Evolutionary conservation across 2,113 vertebrate species (phyloP).

Genomic region (Notechis scutatus): DNA sequence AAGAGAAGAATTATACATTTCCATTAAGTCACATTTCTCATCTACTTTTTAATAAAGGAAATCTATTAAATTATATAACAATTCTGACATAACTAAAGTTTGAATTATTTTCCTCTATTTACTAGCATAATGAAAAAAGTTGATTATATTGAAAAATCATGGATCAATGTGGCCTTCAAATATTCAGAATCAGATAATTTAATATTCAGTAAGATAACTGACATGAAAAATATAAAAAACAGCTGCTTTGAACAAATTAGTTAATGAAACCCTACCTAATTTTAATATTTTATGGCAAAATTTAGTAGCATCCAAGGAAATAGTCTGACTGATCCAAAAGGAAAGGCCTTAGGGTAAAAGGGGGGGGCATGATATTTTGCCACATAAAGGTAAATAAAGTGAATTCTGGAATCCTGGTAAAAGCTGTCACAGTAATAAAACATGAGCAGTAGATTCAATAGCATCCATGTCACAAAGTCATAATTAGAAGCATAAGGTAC

Average conservation of each 20-base stretch:
- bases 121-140: background rate
- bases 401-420: background rate
- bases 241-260: slow-evolving; percentile 21
- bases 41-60: background rate
- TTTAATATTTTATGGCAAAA: background rate
- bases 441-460: background rate
- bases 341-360: background rate
- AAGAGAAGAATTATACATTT: slow-evolving; percentile 49
- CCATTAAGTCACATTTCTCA: background rate
- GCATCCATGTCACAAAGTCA: background rate
- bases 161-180: background rate
- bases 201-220: slow-evolving; percentile 29
- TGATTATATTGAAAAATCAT: background rate
- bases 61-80: background rate
- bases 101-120: background rate
- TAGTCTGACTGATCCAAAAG: background rate
- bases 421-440: background rate
- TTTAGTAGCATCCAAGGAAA: background rate
- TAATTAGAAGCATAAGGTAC: background rate
- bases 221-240: background rate
- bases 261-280: background rate
- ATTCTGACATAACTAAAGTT: background rate
- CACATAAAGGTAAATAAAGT: background rate
- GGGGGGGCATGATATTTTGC: background rate
- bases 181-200: slow-evolving; percentile 29